phyloP scores from a whole-genome alignment of 2,888 invertebrate genomes.

The Arctia plantaginis region DNA sequence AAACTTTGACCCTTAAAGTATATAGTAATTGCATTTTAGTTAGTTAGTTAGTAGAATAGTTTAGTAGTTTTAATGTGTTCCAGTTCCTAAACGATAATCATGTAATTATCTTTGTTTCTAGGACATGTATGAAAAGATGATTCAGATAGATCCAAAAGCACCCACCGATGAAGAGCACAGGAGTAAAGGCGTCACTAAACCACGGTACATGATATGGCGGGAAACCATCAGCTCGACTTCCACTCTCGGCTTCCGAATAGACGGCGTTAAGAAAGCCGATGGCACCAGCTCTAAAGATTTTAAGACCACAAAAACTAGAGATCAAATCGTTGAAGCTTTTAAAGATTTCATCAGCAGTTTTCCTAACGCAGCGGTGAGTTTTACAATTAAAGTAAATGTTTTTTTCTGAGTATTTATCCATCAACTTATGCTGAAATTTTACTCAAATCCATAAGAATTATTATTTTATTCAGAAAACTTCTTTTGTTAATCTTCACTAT shows the following conservation, averaged over 20 bases:
- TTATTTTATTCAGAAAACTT: neutral
- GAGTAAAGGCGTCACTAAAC: conserved; percentile 96
- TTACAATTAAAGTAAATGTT: neutral
- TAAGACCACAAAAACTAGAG: conserved; percentile 95
- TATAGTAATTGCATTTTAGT: neutral
- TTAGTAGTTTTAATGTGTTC: neutral
- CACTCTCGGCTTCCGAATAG: conserved; percentile 97
- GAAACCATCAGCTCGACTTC: conserved; percentile 99
- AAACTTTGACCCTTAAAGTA: too few relatives aligned
- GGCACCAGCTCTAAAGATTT: conserved; percentile 97
- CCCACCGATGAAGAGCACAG: conserved; percentile 96
- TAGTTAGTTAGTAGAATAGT: too few relatives aligned
- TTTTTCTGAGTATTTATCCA: neutral
- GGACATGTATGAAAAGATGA: conserved; percentile 99
- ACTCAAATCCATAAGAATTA: neutral
- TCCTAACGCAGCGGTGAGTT: conserved; percentile 91
- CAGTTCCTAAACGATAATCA: neutral
- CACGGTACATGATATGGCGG: conserved; percentile 97
- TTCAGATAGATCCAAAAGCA: conserved; percentile 95
- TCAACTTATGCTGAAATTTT: neutral
- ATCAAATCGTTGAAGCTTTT: conserved; percentile 93
- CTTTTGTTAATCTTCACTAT: neutral
- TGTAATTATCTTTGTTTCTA: conserved; percentile 67
- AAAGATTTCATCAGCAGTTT: conserved; percentile 93
- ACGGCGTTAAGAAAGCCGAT: conserved; percentile 96